Base-by-base conservation (phyloP, 2,113 vertebrate species). In the Pyrgilauda ruficollis region DNA sequence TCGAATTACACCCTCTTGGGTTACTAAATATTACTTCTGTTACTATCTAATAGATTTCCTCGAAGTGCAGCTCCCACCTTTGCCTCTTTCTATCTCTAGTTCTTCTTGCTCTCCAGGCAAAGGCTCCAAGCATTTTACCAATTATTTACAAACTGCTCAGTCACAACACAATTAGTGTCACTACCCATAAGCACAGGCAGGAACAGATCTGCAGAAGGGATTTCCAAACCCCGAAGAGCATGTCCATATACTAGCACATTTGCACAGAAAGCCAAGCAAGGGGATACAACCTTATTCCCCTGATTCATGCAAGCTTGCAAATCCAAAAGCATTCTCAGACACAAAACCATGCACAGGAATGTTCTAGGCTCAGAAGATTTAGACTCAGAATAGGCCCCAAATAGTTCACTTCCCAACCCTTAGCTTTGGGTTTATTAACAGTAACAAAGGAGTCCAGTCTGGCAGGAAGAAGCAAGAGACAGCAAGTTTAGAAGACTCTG, bases 1-100 rank as follows among this genome's bases (percentile, higher is more conserved):
- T 26, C 5, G 64, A 63, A 70, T 16, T 1, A 58, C 2, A 2
- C 1, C 3, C 30, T 37, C 41, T 7, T 1, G 0, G 8, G 5
- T 41, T 83, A 67, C 21, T 46, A 62, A 8, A 53, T 19, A 58
- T 7, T 52, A 30, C 17, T 70, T 67, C 37, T 58, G 22, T 44
- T 69, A 77, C 20, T 44, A 46, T 13, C 43, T 11, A 28, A 35
- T 1, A 28, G 4, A 76, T 21, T 39, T 58, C 21, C 44, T 69
- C 10, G 3, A 80, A 26, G 26, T 8, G 22, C 28, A 89, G 9
- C 10, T 78, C 27, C 22, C 16, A 84, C 15, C 3, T 43, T 28
- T 5, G 26, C 35, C 15, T 22, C 24, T 30, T 61, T 62, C 43
- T n/a, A 17, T 12, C 8, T 22, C 7, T 13, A 50, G 20, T 14